Evolutionary conservation across 1,140 invertebrate genomes (phyloP), one percentile per base, ranked within the genome.

Genomic region (Gonatopus flavifemur): DNA sequence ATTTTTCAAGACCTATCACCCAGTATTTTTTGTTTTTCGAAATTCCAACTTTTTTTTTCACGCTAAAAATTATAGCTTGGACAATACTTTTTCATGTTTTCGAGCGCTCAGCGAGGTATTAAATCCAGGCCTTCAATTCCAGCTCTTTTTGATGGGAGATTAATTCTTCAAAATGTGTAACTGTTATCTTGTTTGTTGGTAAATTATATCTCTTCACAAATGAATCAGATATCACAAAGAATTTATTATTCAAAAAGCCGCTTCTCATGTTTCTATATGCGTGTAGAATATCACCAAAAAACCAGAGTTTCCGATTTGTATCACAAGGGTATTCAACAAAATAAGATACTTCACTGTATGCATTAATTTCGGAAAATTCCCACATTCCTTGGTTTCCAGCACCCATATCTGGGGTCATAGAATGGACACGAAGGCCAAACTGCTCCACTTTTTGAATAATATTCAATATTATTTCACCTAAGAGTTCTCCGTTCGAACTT

Each of bases 401-500:
- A 16, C 38, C 46, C 52, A 54, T 54, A 36, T 54, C 52, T 3
- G 36, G 19, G 3, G 37, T 49, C 21, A 49, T 30, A 12, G 12
- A 12, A 25, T 49, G 36, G 5, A 39, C 37, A 7, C 20, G 31
- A 8, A 49, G 25, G 5, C 46, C 37, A 12, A 49, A 22, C 6
- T 38, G 16, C 31, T 47, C 33, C 19, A 37, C 28, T 28, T 22
- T 39, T 40, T 32, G 13, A 15, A 49, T 39, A 20, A 47, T 38
- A 9, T 47, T 9, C 12, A 18, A 10, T 21, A 49, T 9, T 18
- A 49, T 31, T 12, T 19, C 6, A 5, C 24, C 18, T 22, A 49
- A 19, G 9, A 39, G 25, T 28, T 28, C 12, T 7, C 39, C 48
- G 30, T 30, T 16, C 9, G 43, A n/a, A 28, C 16, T 18, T 4